Evolutionary conservation across 2,888 invertebrate species (phyloP), one percentile per base, ranked within the genome.

Genomic region (Netelia inedita): DNA sequence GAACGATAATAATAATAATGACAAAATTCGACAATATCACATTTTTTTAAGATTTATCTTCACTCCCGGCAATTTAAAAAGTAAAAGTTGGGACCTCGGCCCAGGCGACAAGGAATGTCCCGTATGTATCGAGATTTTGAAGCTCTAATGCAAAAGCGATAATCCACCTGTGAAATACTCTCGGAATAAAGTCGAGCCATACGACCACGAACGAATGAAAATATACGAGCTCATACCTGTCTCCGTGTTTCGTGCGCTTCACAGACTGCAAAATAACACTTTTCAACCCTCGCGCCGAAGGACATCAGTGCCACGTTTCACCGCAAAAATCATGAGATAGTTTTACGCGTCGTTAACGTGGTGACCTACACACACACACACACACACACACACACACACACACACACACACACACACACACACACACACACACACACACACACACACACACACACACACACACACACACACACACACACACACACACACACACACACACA

Each of bases 161-260:
- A 50, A 72, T 41, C 35, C 65, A 46, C 72, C 50, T 63, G 23
- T 46, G 35, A 55, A 14, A 5, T n/a, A 16, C 53, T 63, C 57
- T 78, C 55, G 14, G 41, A 28, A 43, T 59, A 68, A 19, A 68
- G 73, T 68, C 66, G 53, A 68, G 19, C 10, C 61, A 61, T 79
- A 78, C 72, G 53, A 69, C 41, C 21, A 35, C 35, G 41, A 28
- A 28, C 23, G 43, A 79, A 83, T 83, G 83, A 79, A 74, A 83
- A 83, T 74, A 59, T 59, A 83, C 57, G 79, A 79, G 73, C 21
- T 3, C 28, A 2, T 0, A 55, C 16, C 43, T 66, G 59, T 76
- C 53, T 53, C 55, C 50, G 63, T 28, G 68, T 35, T 73, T 57
- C 61, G 16, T 14, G 28, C n/a, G 66, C 73, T 43, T 3, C 28